phyloP scores from a whole-genome alignment of 92 coral and sea anemone species.

The Umimayanthus kanabou region DNA sequence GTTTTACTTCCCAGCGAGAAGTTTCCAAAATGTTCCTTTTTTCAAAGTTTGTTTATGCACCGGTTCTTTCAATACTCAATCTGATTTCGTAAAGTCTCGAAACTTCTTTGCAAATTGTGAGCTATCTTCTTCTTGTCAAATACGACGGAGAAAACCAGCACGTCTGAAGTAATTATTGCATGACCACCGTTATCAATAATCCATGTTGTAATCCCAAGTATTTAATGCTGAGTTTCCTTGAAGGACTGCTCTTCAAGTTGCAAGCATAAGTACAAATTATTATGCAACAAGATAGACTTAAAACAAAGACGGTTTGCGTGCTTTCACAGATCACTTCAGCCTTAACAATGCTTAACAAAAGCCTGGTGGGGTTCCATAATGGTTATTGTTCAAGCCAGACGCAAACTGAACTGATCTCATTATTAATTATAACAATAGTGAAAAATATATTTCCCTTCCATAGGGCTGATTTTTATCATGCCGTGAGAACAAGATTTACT shows the following conservation, averaged over 20 bases:
- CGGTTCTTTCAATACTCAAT: not conserved
- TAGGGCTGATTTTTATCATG: not conserved
- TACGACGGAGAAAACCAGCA: not conserved
- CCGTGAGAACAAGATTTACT: not conserved
- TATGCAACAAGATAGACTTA: not conserved
- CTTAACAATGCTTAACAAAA: not conserved
- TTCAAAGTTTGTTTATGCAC: not conserved
- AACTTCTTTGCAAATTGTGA: not conserved
- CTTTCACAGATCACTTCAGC: not conserved
- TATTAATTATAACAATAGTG: too few relatives aligned
- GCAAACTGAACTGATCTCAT: not conserved
- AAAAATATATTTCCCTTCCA: too few relatives aligned
- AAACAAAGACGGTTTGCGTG: not conserved
- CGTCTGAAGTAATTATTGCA: not conserved
- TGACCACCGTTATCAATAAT: not conserved
- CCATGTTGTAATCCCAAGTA: not conserved
- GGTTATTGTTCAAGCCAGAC: not conserved
- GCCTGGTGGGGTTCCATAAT: not conserved
- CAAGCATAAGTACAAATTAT: not conserved
- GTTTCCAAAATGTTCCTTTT: not conserved
- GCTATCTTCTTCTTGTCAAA: not conserved
- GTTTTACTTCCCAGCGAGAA: not conserved
- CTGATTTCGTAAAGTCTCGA: not conserved
- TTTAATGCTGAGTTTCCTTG: not conserved
- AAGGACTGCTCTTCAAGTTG: not conserved